Conservation (phyloP, 2,113 vertebrate species). For the Oxygymnocypris stewartii region DNA sequence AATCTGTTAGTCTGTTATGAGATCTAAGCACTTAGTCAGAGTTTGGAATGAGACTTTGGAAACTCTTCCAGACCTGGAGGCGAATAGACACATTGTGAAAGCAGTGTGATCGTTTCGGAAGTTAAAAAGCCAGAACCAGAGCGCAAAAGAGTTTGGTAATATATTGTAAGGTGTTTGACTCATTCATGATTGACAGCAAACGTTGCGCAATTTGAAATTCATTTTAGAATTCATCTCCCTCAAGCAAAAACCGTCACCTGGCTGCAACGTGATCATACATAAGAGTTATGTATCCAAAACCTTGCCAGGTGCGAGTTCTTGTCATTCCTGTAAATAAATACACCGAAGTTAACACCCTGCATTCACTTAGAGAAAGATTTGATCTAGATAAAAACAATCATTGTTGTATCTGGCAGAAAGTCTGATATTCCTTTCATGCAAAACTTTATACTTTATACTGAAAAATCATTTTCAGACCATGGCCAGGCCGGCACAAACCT, state of each 20-base stretch:
- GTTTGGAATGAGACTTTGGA: neutral
- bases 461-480: neutral
- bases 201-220: neutral
- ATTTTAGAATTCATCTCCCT: constrained; percentile 11
- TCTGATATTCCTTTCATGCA: neutral
- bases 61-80: neutral
- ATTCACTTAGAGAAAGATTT: neutral
- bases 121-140: neutral
- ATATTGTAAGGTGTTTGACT: neutral
- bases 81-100: neutral
- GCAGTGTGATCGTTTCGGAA: neutral
- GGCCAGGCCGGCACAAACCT: neutral
- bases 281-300: neutral
- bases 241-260: constrained; percentile 4
- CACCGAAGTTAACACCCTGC: neutral
- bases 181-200: neutral
- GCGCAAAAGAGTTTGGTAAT: neutral
- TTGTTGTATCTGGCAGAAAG: neutral
- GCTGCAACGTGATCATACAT: neutral
- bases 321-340: neutral
- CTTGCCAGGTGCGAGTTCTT: neutral
- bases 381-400: neutral
- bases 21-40: neutral
- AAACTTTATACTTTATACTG: neutral
- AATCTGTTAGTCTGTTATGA: neutral